These are phyloP conservation scores for Halcyon smyrnensis DNA, from an alignment of 2,797 vertebrate genomes.

Conservation along the genomic window DNA sequence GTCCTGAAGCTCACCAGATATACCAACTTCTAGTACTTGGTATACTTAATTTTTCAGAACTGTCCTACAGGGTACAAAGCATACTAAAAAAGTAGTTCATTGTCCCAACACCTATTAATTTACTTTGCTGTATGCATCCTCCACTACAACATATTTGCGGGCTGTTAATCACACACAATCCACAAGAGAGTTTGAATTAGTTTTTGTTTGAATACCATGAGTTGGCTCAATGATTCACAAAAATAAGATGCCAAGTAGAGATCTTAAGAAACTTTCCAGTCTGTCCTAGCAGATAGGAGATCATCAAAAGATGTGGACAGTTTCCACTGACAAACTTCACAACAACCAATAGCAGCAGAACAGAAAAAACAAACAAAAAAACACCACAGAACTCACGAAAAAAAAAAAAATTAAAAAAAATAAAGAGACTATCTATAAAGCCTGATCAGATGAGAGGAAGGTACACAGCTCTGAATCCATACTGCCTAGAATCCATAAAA, in stretches of 20 bases:
- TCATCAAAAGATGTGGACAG: neutral
- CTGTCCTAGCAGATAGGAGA: neutral
- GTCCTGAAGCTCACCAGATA: neutral
- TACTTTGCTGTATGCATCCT: neutral
- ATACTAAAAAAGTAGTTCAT: neutral
- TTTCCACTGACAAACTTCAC: neutral
- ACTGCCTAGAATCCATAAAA: neutral
- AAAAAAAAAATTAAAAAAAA: neutral
- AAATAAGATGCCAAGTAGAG: neutral
- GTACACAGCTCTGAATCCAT: neutral
- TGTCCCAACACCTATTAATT: neutral
- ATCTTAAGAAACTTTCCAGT: neutral
- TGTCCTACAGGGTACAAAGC: neutral
- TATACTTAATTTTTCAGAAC: neutral
- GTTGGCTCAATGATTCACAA: neutral
- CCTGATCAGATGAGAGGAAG: neutral
- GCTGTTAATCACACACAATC: neutral
- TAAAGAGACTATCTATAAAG: neutral
- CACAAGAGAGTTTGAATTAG: neutral
- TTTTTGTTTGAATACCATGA: no score
- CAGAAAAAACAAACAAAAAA: neutral
- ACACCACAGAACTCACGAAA: fast-evolving
- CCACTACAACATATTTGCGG: neutral
- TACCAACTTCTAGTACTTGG: neutral
- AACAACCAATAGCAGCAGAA: neutral